Evolutionary conservation across 2,888 invertebrate species (phyloP).

Genomic region (Ceratothoa steindachneri): DNA sequence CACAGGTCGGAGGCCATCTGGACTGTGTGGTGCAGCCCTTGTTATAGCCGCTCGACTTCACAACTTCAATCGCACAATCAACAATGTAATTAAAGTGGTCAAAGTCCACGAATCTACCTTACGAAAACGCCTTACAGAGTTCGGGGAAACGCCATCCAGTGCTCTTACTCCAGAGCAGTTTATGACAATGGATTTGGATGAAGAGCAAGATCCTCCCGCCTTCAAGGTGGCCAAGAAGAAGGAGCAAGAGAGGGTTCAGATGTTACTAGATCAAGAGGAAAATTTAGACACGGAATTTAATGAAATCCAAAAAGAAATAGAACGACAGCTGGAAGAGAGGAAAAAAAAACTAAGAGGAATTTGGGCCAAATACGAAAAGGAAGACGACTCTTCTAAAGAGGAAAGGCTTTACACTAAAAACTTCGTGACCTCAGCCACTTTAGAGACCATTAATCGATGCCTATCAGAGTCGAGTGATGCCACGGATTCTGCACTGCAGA

Average conservation of each 20-base stretch:
- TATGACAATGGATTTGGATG: constrained; percentile 87
- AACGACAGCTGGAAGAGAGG: constrained; percentile 67
- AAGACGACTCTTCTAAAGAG: constrained; percentile 17
- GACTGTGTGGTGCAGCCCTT: constrained; percentile 90
- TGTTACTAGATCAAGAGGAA: constrained; percentile 53
- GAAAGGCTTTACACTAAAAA: constrained; percentile 53
- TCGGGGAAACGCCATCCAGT: constrained; percentile 94
- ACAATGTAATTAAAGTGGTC: constrained; percentile 87
- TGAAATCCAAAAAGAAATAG: constrained; percentile 80
- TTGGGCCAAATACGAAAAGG: constrained; percentile 47
- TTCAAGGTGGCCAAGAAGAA: constrained; percentile 85
- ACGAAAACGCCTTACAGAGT: constrained; percentile 83
- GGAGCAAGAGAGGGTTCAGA: constrained; percentile 77
- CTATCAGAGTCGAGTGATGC: constrained; percentile 17
- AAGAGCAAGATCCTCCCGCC: constrained; percentile 92
- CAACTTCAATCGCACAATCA: constrained; percentile 78
- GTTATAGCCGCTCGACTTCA: constrained; percentile 69
- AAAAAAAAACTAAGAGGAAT: constrained; percentile 50
- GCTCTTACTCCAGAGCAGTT: constrained; percentile 93
- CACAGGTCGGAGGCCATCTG: constrained; percentile 91
- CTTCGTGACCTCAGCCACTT: constrained; percentile 57
- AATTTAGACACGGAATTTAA: constrained; percentile 60
- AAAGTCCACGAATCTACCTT: constrained; percentile 92
- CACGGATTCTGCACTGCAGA: background rate
- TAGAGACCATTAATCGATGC: constrained; percentile 55